Percentiles rank a stretch among this genome's conserved stretches.
Conservation (phyloP, 1,140 invertebrate species). For the Psilanteris sp. region DNA sequence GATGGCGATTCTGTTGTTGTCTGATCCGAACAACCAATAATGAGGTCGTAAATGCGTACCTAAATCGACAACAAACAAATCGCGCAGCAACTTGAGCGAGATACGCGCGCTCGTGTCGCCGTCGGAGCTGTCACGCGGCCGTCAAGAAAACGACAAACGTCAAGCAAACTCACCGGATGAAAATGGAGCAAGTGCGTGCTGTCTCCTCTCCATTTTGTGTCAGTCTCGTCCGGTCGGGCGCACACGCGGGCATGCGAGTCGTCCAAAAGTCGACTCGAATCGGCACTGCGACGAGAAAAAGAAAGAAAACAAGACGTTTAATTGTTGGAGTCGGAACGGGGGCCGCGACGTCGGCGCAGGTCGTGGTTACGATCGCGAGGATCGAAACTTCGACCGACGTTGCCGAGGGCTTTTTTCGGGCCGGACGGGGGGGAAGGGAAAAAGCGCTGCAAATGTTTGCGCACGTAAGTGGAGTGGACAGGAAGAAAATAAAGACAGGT, state of each 20-base stretch:
- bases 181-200: constrained; percentile 74
- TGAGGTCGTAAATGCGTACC: no score
- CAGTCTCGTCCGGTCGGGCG: constrained; percentile 9
- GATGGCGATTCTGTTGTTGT: no score
- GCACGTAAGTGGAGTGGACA: neutral
- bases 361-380: no score
- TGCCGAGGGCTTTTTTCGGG: no score
- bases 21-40: no score
- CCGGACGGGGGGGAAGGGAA: no score
- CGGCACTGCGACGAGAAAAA: constrained; percentile 11
- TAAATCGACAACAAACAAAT: no score
- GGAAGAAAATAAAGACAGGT: constrained; percentile 12
- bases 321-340: neutral
- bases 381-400: no score
- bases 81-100: no score
- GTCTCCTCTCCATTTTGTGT: constrained; percentile 75
- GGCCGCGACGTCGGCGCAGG: no score
- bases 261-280: constrained; percentile 8
- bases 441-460: constrained; percentile 2
- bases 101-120: no score
- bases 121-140: no score
- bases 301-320: neutral
- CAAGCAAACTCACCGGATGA: constrained; percentile 72
- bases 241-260: neutral
- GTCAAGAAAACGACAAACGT: constrained; percentile 2